phyloP scores from a whole-genome alignment of 2,113 vertebrate species.

The Coptodon bakossiorum region DNA sequence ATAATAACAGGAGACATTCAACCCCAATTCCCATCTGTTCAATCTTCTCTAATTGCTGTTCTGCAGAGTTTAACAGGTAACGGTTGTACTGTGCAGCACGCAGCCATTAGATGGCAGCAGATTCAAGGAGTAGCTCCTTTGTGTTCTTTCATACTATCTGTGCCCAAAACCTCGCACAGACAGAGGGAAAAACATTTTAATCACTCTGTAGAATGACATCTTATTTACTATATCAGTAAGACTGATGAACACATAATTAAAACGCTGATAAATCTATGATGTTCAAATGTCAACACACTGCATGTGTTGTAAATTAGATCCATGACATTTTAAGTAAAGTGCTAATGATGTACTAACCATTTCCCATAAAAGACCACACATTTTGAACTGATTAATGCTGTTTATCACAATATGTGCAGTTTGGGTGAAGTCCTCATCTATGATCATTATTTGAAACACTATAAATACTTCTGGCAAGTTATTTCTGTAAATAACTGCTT shows the following conservation, averaged over 20 bases:
- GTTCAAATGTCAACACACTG: neutral
- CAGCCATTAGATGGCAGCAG: slow-evolving; percentile 64
- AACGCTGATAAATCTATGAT: neutral
- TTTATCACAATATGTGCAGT: neutral
- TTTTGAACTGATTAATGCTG: neutral
- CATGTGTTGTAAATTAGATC: neutral
- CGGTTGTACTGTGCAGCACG: neutral
- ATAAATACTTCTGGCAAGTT: neutral
- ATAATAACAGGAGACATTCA: neutral
- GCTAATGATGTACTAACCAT: neutral
- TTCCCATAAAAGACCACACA: neutral
- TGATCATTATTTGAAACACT: neutral
- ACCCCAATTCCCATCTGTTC: neutral
- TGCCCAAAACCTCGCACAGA: neutral
- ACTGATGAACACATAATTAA: neutral
- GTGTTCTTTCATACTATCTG: neutral
- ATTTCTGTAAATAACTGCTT: neutral
- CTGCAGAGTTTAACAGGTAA: neutral
- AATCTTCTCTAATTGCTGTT: neutral
- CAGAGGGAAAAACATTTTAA: neutral
- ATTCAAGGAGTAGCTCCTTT: slow-evolving; percentile 3
- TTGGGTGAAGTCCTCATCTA: neutral
- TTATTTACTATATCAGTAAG: neutral
- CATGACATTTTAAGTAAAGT: neutral
- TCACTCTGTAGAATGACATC: neutral